A percentile compares a stretch with the other conserved stretches of the same genome.
Evolutionary conservation across 2,888 invertebrate species (phyloP).

Genomic region (Lochmaea crataegi): DNA sequence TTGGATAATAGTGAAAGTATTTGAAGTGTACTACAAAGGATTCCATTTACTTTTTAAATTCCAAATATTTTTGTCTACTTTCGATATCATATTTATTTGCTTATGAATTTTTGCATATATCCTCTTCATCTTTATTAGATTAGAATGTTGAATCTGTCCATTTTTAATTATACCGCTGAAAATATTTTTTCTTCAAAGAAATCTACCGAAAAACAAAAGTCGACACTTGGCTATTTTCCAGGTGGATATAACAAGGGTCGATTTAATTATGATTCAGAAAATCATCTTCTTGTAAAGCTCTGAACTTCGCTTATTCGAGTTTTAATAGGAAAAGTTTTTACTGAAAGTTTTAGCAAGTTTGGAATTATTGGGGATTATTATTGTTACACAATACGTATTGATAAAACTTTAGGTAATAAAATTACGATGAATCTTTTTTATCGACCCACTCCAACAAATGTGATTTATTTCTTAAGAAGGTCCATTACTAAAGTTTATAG

Average conservation of each 20-base stretch:
- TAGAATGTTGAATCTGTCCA: too few species aligned
- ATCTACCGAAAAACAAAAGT: neutral
- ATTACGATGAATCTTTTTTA: slow-evolving; percentile 27
- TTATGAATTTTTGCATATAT: too few species aligned
- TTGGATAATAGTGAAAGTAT: too few species aligned
- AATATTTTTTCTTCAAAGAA: neutral
- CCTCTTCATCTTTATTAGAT: too few species aligned
- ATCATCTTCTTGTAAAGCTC: slow-evolving; percentile 20
- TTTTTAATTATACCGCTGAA: neutral
- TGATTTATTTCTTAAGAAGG: slow-evolving; percentile 29
- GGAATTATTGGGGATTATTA: slow-evolving; percentile 37
- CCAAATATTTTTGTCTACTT: too few species aligned
- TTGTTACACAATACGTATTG: slow-evolving; percentile 34
- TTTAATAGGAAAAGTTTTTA: slow-evolving; percentile 36
- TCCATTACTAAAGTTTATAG: neutral
- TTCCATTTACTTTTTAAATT: too few species aligned
- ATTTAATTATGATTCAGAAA: slow-evolving; percentile 36
- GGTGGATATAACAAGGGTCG: slow-evolving; percentile 28
- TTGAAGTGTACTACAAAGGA: too few species aligned
- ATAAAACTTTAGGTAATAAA: slow-evolving; percentile 35
- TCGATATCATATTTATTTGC: too few species aligned
- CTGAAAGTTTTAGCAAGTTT: slow-evolving; percentile 24
- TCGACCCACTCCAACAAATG: slow-evolving; percentile 15
- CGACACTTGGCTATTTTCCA: slow-evolving; percentile 10
- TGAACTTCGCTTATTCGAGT: slow-evolving; percentile 19